Base-by-base conservation (phyloP, 2,797 vertebrate species). In the Galaxias olidus region DNA sequence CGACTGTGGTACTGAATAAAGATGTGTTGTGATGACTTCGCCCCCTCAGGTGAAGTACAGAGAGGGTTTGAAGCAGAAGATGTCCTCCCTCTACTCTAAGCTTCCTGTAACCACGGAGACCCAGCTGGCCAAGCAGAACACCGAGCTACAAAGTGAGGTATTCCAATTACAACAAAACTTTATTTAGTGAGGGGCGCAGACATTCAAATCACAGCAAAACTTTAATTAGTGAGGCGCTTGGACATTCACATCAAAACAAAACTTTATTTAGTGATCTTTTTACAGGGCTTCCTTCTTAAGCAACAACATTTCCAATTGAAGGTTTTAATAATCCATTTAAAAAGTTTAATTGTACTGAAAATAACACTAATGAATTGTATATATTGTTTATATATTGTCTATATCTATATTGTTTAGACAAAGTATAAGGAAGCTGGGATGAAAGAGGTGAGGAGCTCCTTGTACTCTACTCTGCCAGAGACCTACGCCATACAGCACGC, bases 401-500 rank as follows among this genome's bases (percentile, higher is more conserved):
- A n/a, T 91, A 79, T 86, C 47, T 42, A 11, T 63, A 4, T 8
- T 66, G 56, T 75, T 68, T 47, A 94, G 93, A 79, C 87, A 46
- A 93, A 93, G 63, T 94, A 94, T 30, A 61, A 61, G 30, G 67
- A 73, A 30, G 59, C 59, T n/a, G 58, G 63, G 13, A 87, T 88
- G 52, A 66, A 65, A 20, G 77, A 82, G 49, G 86, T 92, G 61
- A 86, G 88, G 48, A 89, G 85, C 45, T 84, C 85, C 68, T 84
- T 94, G 10, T 95, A 93, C 77, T 90, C 89, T 68, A 86, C 77
- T 78, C 91, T 95, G 88, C 91, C 93, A 15, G 91, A 91, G 54
- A 94, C 94, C 41, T 88, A 93, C 44, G 93, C 94, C 69, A 94
- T 90, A 14, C 91, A 90, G 41, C 92, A 93, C 64, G 92, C 93